Percentiles rank a stretch among this genome's conserved stretches.
These are phyloP conservation scores for Dynastes hyllus DNA, from an alignment of 2,888 invertebrate genomes.

Conservation along the genomic window DNA sequence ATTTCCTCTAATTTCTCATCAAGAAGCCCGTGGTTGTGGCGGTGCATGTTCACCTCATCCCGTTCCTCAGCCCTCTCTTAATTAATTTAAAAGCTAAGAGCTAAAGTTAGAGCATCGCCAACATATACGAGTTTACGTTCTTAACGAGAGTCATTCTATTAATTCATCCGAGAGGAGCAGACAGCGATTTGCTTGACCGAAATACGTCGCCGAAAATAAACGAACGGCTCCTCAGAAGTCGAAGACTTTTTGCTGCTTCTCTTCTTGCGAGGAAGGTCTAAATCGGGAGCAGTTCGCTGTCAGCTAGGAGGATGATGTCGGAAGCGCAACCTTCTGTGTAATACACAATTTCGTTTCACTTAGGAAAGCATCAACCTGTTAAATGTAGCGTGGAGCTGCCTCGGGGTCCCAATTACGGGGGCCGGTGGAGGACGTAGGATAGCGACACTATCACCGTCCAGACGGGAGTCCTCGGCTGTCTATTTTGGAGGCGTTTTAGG, in stretches of 20 bases:
- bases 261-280: neutral
- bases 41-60: too few species aligned
- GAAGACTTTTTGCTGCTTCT: too few species aligned
- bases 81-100: slow-evolving; percentile 19
- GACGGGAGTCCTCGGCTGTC: neutral
- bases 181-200: too few species aligned
- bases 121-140: too few species aligned
- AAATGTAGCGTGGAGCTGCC: slow-evolving; percentile 60
- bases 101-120: too few species aligned
- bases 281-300: neutral
- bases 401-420: slow-evolving; percentile 58
- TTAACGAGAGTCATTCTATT: too few species aligned
- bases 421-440: neutral
- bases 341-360: slow-evolving; percentile 62
- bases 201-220: neutral
- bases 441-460: neutral
- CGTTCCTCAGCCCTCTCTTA: neutral
- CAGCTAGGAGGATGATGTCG: neutral
- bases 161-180: too few species aligned
- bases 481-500: slow-evolving; percentile 13
- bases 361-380: slow-evolving; percentile 62
- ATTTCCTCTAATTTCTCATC: slow-evolving; percentile 33
- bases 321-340: slow-evolving; percentile 56
- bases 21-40: neutral
- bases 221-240: neutral